Conservation (phyloP, 2,888 invertebrate genomes). For the Vanessa cardui region DNA sequence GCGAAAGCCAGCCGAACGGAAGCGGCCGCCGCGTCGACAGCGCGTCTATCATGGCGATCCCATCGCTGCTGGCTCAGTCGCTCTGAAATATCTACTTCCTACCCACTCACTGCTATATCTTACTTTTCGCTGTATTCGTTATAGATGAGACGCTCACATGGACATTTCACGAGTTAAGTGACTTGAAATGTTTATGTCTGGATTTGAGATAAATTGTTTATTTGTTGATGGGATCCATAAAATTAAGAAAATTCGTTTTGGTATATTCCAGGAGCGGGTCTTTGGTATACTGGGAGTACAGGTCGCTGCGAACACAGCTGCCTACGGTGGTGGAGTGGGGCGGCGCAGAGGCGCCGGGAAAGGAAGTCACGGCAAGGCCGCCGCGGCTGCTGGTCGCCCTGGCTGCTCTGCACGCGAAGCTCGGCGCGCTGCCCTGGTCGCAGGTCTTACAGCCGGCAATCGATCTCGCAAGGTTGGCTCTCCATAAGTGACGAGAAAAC, state of each 20-base stretch:
- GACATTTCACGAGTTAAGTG: no score
- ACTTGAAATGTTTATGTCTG: background rate
- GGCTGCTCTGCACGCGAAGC: constrained; percentile 60
- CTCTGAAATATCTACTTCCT: constrained; percentile 5
- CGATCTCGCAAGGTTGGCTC: constrained; percentile 56
- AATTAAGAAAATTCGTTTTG: no score
- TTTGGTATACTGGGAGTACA: constrained; percentile 88
- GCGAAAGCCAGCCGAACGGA: background rate
- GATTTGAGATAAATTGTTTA: no score
- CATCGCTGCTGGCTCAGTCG: constrained; percentile 1
- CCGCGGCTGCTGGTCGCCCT: constrained; percentile 66
- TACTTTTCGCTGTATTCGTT: background rate
- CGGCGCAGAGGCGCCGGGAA: constrained; percentile 33
- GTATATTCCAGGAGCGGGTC: constrained; percentile 85
- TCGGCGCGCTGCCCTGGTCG: constrained; percentile 63
- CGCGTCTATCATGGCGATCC: constrained; percentile 2
- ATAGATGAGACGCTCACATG: background rate
- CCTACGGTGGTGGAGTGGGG: constrained; percentile 80
- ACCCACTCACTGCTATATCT: background rate
- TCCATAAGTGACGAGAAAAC: no score
- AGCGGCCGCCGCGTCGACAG: constrained; percentile 7
- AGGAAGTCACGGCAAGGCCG: constrained; percentile 46
- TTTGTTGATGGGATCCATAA: no score
- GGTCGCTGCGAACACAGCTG: constrained; percentile 60
- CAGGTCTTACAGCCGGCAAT: constrained; percentile 60